Conservation (phyloP, 64 coral and sea anemone species). For the Cladopsammia gracilis region DNA sequence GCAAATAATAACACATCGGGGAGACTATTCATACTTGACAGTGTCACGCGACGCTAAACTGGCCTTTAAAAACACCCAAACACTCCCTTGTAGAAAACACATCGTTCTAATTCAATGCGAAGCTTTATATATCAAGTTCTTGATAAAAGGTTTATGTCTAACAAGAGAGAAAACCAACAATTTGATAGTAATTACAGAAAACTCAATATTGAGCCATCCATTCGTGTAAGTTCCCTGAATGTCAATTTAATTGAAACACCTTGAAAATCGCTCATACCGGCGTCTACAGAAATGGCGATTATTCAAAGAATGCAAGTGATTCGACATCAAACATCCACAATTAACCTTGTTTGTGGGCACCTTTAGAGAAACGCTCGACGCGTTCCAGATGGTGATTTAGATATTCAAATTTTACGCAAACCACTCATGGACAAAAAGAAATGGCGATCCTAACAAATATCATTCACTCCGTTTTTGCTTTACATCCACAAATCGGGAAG, state of each 20-base stretch:
- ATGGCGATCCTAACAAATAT: neutral
- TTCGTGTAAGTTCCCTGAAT: neutral
- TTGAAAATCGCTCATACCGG: neutral
- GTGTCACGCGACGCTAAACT: constrained; percentile 3
- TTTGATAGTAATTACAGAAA: neutral
- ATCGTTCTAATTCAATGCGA: no score
- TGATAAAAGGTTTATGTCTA: neutral
- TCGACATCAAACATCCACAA: neutral
- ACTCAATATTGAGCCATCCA: neutral
- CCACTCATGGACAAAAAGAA: neutral
- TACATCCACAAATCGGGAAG: neutral
- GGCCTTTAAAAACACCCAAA: neutral
- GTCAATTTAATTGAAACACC: neutral
- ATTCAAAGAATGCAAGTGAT: constrained; percentile 27
- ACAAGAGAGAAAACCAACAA: no score
- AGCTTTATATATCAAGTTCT: neutral
- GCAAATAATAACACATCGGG: constrained; percentile 9
- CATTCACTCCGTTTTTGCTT: no score
- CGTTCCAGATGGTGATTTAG: neutral
- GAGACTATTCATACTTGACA: neutral
- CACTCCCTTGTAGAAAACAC: neutral
- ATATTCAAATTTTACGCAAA: neutral
- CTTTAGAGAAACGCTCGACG: neutral
- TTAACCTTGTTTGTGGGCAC: neutral
- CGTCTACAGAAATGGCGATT: neutral